phyloP scores from a whole-genome alignment of 1,140 invertebrate species.

The Andrena cerasifolii region DNA sequence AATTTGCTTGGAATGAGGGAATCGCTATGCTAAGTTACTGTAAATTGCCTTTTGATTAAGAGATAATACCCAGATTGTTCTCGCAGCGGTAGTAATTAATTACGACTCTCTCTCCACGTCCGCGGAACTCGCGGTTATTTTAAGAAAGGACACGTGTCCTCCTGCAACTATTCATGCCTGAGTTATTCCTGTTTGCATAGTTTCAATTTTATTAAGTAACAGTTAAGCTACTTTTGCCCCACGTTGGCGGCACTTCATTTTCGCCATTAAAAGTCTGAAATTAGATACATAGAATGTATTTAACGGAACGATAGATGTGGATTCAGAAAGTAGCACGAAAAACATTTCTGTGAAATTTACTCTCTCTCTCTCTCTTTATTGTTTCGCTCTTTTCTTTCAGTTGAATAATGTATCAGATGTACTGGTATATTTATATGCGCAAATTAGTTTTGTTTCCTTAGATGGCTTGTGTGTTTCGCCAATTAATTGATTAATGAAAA shows the following conservation, averaged over 20 bases:
- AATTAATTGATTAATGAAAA: too few relatives aligned
- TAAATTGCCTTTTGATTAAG: background rate
- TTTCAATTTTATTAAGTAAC: background rate
- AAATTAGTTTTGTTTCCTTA: too few relatives aligned
- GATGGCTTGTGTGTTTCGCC: too few relatives aligned
- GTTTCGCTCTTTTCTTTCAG: background rate
- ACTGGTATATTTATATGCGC: too few relatives aligned
- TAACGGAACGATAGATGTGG: background rate
- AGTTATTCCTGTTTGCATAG: background rate
- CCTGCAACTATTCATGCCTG: background rate
- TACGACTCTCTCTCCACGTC: background rate
- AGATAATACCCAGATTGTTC: background rate
- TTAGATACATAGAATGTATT: background rate
- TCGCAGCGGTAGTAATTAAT: background rate
- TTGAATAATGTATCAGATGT: background rate
- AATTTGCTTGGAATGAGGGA: background rate
- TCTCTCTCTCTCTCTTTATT: background rate
- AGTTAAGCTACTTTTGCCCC: too few relatives aligned
- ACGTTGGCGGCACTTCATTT: background rate
- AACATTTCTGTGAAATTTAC: background rate
- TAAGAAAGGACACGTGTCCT: background rate
- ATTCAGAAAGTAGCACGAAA: background rate
- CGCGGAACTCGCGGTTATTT: background rate
- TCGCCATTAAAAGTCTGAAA: background rate
- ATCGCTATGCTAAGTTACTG: background rate